Evolutionary conservation across 2,797 vertebrate genomes (phyloP), one percentile per base, ranked within the genome.

Genomic region (Ataeniobius toweri): DNA sequence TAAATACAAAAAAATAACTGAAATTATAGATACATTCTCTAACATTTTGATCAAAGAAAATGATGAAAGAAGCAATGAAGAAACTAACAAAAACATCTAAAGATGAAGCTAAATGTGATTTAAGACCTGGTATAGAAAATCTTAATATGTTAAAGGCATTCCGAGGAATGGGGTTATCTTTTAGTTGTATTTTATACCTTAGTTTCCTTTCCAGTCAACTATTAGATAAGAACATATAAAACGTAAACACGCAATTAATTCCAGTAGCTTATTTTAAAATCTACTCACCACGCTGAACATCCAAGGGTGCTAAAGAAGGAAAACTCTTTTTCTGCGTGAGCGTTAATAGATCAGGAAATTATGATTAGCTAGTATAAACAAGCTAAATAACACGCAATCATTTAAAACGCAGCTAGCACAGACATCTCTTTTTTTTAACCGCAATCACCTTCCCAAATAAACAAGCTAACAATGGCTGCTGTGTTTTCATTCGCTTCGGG

Each of bases 261-360:
- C 1, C 6, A 41, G 50, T 63, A 79, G 13, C n/a, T 61, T 24
- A 46, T 1, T 6, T n/a, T 0, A 84, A 75, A 69, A 0, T 71
- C 46, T 75, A 93, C 94, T 89, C 73, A 94, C 94, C 91, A 72
- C 87, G 85, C 69, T 81, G 71, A 91, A 82, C 94, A 94, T 94
- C 89, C 91, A 92, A 89, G 31, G 71, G 67, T 70, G 67, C 51
- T 80, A 48, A 24, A 56, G n/a, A 22, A 1, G 28, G 50, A 73
- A 36, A 80, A 55, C 8, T 69, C 28, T 4, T 79, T 71, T 81
- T 61, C 36, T 0, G 5, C 51, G 56, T 48, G 36, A 48, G 31
- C n/a, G 9, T 46, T 36, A 46, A 74, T 39, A 9, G 55, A 39
- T 16, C 14, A 74, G 6, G 3, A 39, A 71, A 71, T 22, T 26